A percentile compares a stretch with the other conserved stretches of the same genome.
Conservation (phyloP, 2,113 vertebrate genomes). For the Apus apus region DNA sequence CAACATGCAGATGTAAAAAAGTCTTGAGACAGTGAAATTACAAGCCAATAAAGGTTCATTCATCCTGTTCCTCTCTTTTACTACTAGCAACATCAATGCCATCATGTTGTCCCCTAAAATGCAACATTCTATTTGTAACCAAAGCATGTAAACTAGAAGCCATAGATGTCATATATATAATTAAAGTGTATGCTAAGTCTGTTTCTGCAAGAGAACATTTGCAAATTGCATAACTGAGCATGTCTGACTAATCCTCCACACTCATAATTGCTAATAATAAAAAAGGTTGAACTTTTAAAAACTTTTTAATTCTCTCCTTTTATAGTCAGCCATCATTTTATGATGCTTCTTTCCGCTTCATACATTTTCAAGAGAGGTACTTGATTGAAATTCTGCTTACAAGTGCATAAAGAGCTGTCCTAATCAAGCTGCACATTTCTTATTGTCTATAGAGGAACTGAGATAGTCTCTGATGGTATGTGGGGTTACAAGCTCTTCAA, state of each 20-base stretch:
- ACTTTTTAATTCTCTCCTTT: constrained; percentile 2
- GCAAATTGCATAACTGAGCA: constrained; percentile 24
- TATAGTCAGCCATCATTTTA: not conserved
- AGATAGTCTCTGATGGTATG: not conserved
- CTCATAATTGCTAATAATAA: constrained; percentile 52
- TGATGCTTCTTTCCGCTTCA: not conserved
- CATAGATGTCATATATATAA: not conserved
- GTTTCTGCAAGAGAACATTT: constrained; percentile 9
- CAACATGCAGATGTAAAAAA: constrained; percentile 5
- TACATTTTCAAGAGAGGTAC: not conserved
- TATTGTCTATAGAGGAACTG: not conserved
- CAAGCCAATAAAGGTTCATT: not conserved
- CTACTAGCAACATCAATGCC: not conserved
- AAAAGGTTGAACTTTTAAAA: constrained; percentile 23
- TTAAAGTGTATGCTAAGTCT: not conserved
- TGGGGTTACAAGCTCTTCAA: not conserved
- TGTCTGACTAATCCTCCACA: constrained; percentile 30
- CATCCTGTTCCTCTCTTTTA: not conserved
- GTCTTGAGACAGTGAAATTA: not conserved
- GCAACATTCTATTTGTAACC: not conserved
- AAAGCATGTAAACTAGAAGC: not conserved
- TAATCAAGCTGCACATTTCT: not conserved
- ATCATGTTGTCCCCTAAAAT: not conserved
- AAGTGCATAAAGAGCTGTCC: not conserved
- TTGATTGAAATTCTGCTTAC: not conserved